These are phyloP conservation scores for Phalera bucephala DNA, from an alignment of 2,888 invertebrate genomes.

Conservation along the genomic window DNA sequence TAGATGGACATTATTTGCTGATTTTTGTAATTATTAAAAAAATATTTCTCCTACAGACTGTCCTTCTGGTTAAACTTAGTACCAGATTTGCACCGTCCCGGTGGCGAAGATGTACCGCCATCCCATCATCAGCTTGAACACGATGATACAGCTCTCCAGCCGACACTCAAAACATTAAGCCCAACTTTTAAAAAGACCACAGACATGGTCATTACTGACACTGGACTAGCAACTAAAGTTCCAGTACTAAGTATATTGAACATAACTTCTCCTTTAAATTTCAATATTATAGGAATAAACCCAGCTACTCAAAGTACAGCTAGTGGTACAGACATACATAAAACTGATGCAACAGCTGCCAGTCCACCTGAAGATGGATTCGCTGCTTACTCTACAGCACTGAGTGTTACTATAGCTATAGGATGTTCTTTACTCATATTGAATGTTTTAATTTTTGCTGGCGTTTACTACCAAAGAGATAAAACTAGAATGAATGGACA, in stretches of 20 bases:
- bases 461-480: constrained; percentile 96
- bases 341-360: constrained; percentile 73
- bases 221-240: constrained; percentile 64
- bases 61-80: constrained; percentile 98
- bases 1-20: no score
- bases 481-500: constrained; percentile 88
- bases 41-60: constrained; percentile 78
- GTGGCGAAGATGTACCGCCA: constrained; percentile 92
- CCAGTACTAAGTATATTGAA: constrained; percentile 65
- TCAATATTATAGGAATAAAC: constrained; percentile 67
- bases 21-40: no score
- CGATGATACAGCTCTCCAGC: constrained; percentile 84
- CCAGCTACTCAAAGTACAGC: constrained; percentile 59
- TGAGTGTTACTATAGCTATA: constrained; percentile 96
- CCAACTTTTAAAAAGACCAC: constrained; percentile 82
- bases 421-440: constrained; percentile 95
- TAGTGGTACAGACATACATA: constrained; percentile 54
- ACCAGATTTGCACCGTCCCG: constrained; percentile 94
- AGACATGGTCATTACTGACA: constrained; percentile 70
- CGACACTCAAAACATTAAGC: constrained; percentile 81
- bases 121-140: constrained; percentile 93
- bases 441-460: constrained; percentile 96
- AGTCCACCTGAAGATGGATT: constrained; percentile 92
- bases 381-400: constrained; percentile 94
- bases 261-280: constrained; percentile 70